Evolutionary conservation across 2,888 invertebrate species (phyloP).

Genomic region (Patella ulyssiponensis): DNA sequence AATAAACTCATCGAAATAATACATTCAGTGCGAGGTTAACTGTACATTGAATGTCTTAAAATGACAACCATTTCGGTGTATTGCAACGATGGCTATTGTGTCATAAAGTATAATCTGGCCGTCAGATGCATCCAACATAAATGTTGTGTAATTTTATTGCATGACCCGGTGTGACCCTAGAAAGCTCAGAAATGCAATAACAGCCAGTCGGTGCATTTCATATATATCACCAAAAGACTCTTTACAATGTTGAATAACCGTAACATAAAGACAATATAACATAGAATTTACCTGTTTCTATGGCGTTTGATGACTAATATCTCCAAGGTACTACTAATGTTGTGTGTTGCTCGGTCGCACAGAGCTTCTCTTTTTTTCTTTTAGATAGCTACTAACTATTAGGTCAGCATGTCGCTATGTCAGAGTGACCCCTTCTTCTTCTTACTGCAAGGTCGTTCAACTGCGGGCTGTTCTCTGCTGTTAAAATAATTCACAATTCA

Average conservation of each 20-base stretch:
- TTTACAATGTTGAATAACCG: too few relatives aligned
- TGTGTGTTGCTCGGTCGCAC: slow-evolving; percentile 11
- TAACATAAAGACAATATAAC: too few relatives aligned
- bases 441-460: slow-evolving; percentile 7
- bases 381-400: slow-evolving; percentile 5
- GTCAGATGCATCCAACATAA: not conserved
- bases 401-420: slow-evolving; percentile 12
- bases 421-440: slow-evolving; percentile 3
- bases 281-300: slow-evolving; percentile 2
- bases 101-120: too few relatives aligned
- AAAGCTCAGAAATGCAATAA: not conserved
- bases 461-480: not conserved
- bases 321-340: slow-evolving; percentile 5
- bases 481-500: too few relatives aligned
- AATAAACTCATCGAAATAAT: too few relatives aligned
- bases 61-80: too few relatives aligned
- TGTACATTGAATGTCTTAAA: too few relatives aligned
- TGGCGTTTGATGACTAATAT: slow-evolving; percentile 12
- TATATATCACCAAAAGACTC: too few relatives aligned
- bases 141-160: slow-evolving; percentile 7
- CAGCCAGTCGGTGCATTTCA: not conserved
- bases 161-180: slow-evolving; percentile 6
- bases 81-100: too few relatives aligned
- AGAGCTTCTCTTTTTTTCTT: slow-evolving; percentile 7
- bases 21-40: too few relatives aligned